A percentile compares a stretch with the other conserved stretches of the same genome.
Evolutionary conservation across 2,797 vertebrate genomes (phyloP).

Genomic region (Myripristis jacobus): DNA sequence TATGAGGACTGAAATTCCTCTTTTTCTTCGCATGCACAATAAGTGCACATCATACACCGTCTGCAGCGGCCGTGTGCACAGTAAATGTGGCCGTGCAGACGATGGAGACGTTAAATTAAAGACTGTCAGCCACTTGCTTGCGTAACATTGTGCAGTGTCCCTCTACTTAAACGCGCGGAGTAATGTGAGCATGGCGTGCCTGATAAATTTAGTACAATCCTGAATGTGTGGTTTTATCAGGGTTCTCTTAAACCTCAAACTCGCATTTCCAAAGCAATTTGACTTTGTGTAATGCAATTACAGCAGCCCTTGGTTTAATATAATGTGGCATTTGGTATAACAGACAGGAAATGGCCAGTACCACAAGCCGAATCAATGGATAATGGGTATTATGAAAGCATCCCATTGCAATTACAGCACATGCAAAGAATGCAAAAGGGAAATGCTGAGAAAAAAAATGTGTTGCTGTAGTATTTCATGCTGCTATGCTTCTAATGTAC

Average conservation of each 20-base stretch:
- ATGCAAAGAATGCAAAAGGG: background rate
- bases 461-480: background rate
- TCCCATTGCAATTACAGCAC: background rate
- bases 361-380: slow-evolving; percentile 40
- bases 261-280: slow-evolving; percentile 30
- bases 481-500: background rate
- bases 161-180: background rate
- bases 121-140: slow-evolving; percentile 23
- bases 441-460: too few species aligned
- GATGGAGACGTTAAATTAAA: slow-evolving; percentile 27
- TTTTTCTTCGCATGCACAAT: slow-evolving; percentile 8
- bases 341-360: slow-evolving; percentile 42
- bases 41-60: slow-evolving; percentile 1
- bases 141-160: slow-evolving; percentile 20
- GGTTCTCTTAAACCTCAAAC: slow-evolving; percentile 27
- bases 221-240: slow-evolving; percentile 20
- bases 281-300: slow-evolving; percentile 53
- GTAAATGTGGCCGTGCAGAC: slow-evolving; percentile 10
- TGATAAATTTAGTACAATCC: slow-evolving; percentile 12
- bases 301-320: slow-evolving; percentile 48
- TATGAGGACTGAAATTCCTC: slow-evolving; percentile 41
- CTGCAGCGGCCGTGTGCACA: slow-evolving; percentile 3
- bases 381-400: slow-evolving; percentile 26
- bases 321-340: slow-evolving; percentile 42
- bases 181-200: background rate